These are phyloP conservation scores for Cheilosia soror DNA, from an alignment of 2,888 invertebrate species.

Conservation along the genomic window DNA sequence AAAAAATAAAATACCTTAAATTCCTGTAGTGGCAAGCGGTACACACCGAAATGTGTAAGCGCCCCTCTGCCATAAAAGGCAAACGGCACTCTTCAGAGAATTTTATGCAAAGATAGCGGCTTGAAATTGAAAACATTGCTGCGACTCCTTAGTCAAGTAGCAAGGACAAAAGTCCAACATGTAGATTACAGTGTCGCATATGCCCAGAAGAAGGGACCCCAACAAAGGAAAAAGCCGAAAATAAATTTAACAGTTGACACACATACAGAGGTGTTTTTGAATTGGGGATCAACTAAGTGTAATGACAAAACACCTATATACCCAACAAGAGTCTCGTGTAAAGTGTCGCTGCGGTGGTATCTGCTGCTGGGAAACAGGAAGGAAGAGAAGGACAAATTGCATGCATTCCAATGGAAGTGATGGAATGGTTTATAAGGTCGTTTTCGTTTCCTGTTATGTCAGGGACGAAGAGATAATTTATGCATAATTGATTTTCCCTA, in stretches of 20 bases:
- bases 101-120: conserved; percentile 25
- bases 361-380: background rate
- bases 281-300: background rate
- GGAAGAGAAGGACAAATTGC: background rate
- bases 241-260: conserved; percentile 23
- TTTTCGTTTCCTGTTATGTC: conserved; percentile 11
- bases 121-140: conserved; percentile 12
- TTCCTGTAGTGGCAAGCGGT: conserved; percentile 27
- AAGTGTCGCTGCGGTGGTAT: background rate
- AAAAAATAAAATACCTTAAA: conserved; percentile 24
- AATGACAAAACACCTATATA: conserved; percentile 16
- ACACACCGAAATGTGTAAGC: conserved; percentile 3
- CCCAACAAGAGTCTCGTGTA: too few species aligned
- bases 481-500: conserved; percentile 56
- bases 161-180: conserved; percentile 15
- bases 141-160: background rate
- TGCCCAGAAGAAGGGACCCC: background rate
- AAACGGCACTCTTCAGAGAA: conserved; percentile 5
- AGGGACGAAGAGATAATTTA: conserved; percentile 30
- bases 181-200: background rate
- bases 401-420: conserved; percentile 20
- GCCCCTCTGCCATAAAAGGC: conserved; percentile 41
- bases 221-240: background rate
- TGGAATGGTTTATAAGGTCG: conserved; percentile 23
- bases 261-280: conserved; percentile 12